A percentile compares a stretch with the other conserved stretches of the same genome.
Evolutionary conservation across 2,888 invertebrate genomes (phyloP).

Genomic region (Timema cristinae): DNA sequence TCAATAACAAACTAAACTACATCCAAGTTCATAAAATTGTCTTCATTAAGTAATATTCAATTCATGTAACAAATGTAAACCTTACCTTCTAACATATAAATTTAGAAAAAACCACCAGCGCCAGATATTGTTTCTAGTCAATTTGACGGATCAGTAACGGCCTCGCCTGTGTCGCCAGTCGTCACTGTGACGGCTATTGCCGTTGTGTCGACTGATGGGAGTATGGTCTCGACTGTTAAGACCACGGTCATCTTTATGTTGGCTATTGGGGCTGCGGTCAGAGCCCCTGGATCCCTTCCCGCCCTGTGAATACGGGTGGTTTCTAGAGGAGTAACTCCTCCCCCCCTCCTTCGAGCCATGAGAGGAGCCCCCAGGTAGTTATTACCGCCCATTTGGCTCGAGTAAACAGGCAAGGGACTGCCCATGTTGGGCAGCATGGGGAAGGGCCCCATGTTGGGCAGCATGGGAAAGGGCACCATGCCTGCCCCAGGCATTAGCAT

Average conservation of each 20-base stretch:
- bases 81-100: too few relatives aligned
- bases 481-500: slow-evolving; percentile 16
- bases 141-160: too few relatives aligned
- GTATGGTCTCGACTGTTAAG: too few relatives aligned
- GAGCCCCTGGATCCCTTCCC: not conserved
- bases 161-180: too few relatives aligned
- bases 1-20: too few relatives aligned
- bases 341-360: not conserved
- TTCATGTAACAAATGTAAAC: too few relatives aligned
- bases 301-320: slow-evolving; percentile 16
- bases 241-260: too few relatives aligned
- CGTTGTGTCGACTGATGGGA: too few relatives aligned
- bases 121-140: too few relatives aligned
- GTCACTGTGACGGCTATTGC: slow-evolving; percentile 8
- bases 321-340: slow-evolving; percentile 12
- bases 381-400: slow-evolving; percentile 19
- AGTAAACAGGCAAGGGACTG: slow-evolving; percentile 15
- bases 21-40: too few relatives aligned
- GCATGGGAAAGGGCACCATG: not conserved
- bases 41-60: too few relatives aligned
- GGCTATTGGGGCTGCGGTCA: slow-evolving; percentile 9
- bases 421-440: not conserved
- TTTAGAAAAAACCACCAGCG: too few relatives aligned
- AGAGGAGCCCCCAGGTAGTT: slow-evolving; percentile 18
- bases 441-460: not conserved